phyloP scores from a whole-genome alignment of 1,140 invertebrate genomes.

The Aphelenchoides fujianensis region DNA sequence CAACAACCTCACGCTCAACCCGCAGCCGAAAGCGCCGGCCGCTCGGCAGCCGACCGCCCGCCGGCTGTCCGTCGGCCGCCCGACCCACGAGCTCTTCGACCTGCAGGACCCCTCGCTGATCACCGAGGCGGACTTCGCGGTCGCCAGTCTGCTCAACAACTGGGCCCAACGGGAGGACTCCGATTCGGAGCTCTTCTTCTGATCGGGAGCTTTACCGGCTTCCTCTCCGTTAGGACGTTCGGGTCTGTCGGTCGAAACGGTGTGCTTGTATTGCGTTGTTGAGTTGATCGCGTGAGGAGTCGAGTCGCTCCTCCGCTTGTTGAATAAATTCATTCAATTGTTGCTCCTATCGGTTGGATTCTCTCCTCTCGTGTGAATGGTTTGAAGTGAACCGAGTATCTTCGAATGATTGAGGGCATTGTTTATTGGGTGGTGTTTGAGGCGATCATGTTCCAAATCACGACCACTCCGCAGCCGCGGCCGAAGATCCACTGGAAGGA shows the following conservation, averaged over 20 bases:
- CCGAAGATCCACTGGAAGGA: neutral
- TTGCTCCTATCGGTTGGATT: too few relatives aligned
- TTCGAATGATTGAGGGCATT: too few relatives aligned
- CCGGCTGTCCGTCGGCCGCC: too few relatives aligned
- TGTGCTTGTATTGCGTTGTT: neutral
- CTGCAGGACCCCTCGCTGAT: too few relatives aligned
- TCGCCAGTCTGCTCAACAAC: neutral
- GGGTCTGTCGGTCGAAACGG: neutral
- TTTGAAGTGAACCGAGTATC: too few relatives aligned
- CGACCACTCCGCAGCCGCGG: neutral
- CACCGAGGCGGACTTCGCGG: neutral
- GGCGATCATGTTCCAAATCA: constrained; percentile 13
- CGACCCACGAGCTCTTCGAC: too few relatives aligned
- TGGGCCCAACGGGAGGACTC: neutral
- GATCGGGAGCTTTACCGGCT: neutral
- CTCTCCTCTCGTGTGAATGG: too few relatives aligned
- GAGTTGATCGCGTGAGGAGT: neutral
- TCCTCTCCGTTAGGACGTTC: neutral
- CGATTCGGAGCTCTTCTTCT: neutral
- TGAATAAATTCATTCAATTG: neutral
- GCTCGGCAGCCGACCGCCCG: too few relatives aligned
- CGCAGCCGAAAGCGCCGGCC: too few relatives aligned
- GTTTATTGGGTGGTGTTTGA: too few relatives aligned
- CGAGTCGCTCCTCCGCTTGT: neutral
- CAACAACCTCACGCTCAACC: neutral